Conservation (phyloP, 2,113 vertebrate genomes). For the Megalops atlanticus region DNA sequence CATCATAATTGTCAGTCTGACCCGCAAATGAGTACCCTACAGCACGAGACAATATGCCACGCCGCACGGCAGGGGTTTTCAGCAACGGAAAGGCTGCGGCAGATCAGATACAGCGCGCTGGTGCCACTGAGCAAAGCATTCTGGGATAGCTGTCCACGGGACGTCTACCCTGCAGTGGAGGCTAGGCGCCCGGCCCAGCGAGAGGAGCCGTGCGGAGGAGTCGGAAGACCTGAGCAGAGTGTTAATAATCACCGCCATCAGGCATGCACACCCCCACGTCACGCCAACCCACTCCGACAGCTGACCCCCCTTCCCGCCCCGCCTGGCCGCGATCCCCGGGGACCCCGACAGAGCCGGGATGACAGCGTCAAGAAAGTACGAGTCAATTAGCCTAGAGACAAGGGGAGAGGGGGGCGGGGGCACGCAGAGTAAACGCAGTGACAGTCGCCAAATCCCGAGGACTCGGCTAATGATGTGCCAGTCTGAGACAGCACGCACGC, state of each 20-base stretch:
- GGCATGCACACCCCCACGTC: slow-evolving; percentile 5
- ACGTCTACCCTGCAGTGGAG: not conserved
- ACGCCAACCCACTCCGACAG: slow-evolving; percentile 16
- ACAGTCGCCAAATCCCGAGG: slow-evolving; percentile 44
- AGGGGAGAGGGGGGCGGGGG: slow-evolving; percentile 8
- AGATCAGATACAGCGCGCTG: not conserved
- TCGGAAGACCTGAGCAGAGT: not conserved
- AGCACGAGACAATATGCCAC: not conserved
- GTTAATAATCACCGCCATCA: not conserved
- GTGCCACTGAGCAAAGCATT: not conserved
- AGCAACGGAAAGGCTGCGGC: not conserved
- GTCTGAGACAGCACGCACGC: slow-evolving; percentile 12
- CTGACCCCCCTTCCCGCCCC: slow-evolving; percentile 38
- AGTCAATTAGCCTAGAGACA: slow-evolving; percentile 56
- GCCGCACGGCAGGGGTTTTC: not conserved
- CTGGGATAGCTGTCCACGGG: not conserved
- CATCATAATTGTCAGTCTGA: not conserved
- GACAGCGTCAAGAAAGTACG: slow-evolving; percentile 49
- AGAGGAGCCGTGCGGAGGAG: not conserved
- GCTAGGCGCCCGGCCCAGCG: not conserved
- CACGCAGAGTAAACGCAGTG: slow-evolving; percentile 27
- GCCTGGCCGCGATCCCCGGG: too few species aligned
- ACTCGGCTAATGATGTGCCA: slow-evolving; percentile 48
- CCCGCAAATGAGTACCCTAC: not conserved
- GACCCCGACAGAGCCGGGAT: slow-evolving; percentile 38